Evolutionary conservation across 2,888 invertebrate species (phyloP).

Genomic region (Urechis unicinctus): DNA sequence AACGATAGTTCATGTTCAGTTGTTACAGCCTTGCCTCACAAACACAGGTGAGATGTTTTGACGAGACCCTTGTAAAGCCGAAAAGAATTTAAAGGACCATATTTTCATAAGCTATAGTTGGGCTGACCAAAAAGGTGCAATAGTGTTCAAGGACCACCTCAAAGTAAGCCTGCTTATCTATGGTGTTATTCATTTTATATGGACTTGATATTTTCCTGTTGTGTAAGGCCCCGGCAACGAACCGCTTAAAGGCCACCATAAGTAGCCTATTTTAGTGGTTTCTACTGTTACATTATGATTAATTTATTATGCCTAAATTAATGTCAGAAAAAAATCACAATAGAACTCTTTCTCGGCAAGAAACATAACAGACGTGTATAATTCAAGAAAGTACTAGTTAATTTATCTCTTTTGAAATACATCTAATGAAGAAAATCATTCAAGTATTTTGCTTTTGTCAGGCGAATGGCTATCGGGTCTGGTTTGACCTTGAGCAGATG

Average conservation of each 20-base stretch:
- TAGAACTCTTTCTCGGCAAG: neutral
- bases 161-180: neutral
- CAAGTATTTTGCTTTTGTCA: neutral
- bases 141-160: slow-evolving; percentile 1
- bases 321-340: too few species aligned
- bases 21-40: neutral
- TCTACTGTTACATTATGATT: too few species aligned
- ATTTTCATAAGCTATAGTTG: slow-evolving; percentile 9
- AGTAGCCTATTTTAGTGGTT: too few species aligned
- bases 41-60: slow-evolving; percentile 7
- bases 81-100: slow-evolving; percentile 1
- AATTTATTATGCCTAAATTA: too few species aligned
- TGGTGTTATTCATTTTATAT: neutral
- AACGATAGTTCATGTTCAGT: neutral
- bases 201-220: too few species aligned
- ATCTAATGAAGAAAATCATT: neutral
- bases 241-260: too few species aligned
- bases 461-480: slow-evolving; percentile 31
- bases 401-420: neutral
- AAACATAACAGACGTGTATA: neutral
- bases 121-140: neutral
- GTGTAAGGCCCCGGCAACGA: too few species aligned
- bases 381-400: neutral
- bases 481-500: slow-evolving; percentile 47
- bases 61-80: neutral